Evolutionary conservation across 2,113 vertebrate species (phyloP), one percentile per base, ranked within the genome.

Genomic region (Laticauda laticaudata): DNA sequence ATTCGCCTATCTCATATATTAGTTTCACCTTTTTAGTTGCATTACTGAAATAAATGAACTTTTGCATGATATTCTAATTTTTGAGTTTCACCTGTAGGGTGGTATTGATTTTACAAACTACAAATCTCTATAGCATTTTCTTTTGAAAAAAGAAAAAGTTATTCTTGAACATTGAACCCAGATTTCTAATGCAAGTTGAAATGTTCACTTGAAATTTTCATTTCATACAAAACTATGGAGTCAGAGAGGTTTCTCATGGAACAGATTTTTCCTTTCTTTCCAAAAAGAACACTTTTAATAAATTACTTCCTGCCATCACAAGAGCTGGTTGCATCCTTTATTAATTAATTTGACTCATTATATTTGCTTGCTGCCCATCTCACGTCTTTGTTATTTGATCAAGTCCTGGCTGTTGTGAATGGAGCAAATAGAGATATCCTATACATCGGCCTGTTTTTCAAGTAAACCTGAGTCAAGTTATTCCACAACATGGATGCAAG

Each of bases 381-480:
- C 61, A 64, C 12, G 5, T 64, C 29, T 64, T 81, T 81, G 59
- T 26, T 39, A 34, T 34, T 18, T 23, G 18, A 61, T 87, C 26
- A 61, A 59, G 81, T 21, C 24, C 54, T 43, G 48, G 43, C 21
- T 1, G 18, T 51, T 15, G 18, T 56, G 86, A 39, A 59, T 64
- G 57, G 43, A 91, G 29, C 69, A 81, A 55, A 81, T 55, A 43
- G 51, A 91, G 75, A 43, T 20, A 69, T 34, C 6, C 5, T 20
- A 15, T 8, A 88, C 53, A 11, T 51, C 5, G 26, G 43, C 20
- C 48, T 14, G 5, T 14, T 90, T 93, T 94, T 88, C 9, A 75
- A 87, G 93, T 93, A 92, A 34, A 21, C 34, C 12, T 3, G 94
- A 95, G 91, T 92, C 86, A 45, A 90, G 5, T 89, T 86, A 94